Evolutionary conservation across 2,797 vertebrate genomes (phyloP).

Genomic region (Glossophaga mutica): DNA sequence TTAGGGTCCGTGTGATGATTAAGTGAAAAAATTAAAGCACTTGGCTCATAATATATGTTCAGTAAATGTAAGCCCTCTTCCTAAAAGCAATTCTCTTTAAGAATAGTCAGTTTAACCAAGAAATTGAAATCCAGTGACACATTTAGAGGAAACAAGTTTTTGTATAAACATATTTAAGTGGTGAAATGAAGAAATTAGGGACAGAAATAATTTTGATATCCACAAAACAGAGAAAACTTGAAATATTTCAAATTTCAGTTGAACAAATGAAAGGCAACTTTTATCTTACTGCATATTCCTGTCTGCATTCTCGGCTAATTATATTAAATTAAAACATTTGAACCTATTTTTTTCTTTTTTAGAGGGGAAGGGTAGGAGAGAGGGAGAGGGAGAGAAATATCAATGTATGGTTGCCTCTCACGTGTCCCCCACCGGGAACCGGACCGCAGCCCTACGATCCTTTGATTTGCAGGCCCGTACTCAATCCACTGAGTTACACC

Average conservation of each 20-base stretch:
- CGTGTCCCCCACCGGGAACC: no score
- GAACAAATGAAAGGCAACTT: background rate
- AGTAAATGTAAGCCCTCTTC: background rate
- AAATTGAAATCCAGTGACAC: background rate
- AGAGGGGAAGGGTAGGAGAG: no score
- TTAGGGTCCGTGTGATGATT: background rate
- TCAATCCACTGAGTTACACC: no score
- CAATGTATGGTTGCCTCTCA: no score
- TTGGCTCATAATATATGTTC: background rate
- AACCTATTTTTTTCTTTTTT: conserved; percentile 6
- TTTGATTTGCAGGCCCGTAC: no score
- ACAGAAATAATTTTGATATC: background rate
- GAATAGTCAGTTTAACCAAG: background rate
- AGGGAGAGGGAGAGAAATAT: no score
- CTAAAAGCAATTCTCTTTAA: background rate
- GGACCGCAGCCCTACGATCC: no score
- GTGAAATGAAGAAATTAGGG: background rate
- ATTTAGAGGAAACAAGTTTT: background rate
- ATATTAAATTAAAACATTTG: background rate
- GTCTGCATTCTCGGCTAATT: background rate
- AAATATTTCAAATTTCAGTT: background rate
- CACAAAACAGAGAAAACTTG: background rate
- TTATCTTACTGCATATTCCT: background rate
- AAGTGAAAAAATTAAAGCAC: background rate
- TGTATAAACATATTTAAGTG: background rate